Conservation (phyloP, 2,113 vertebrate species). For the Caranx melampygus region DNA sequence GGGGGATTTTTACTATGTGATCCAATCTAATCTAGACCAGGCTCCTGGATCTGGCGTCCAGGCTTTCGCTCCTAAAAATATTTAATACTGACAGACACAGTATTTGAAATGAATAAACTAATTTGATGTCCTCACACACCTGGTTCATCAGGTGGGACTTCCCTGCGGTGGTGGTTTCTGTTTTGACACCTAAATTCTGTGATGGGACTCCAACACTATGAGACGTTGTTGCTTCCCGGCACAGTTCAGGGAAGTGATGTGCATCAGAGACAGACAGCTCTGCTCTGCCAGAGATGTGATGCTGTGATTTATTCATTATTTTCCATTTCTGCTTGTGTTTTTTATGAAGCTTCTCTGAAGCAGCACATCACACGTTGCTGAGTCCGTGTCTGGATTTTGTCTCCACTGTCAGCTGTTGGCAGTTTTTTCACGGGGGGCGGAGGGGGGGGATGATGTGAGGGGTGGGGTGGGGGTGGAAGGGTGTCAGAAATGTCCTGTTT, state of each 20-base stretch:
- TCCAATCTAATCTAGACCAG: neutral
- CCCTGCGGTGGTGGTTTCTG: conserved; percentile 8
- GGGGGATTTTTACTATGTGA: conserved; percentile 1
- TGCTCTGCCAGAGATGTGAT: neutral
- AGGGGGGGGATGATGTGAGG: too few species aligned
- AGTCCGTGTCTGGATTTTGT: conserved; percentile 20
- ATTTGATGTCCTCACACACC: neutral
- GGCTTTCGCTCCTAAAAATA: neutral
- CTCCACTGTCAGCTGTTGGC: conserved; percentile 21
- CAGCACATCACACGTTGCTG: conserved; percentile 18
- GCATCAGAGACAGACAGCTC: conserved; percentile 9
- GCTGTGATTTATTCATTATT: conserved; percentile 45
- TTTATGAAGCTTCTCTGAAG: conserved; percentile 13
- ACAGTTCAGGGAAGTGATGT: conserved; percentile 22
- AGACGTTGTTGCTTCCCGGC: neutral
- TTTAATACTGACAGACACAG: neutral
- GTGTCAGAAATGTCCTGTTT: conserved; percentile 6
- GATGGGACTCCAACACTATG: neutral
- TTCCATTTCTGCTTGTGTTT: conserved; percentile 1
- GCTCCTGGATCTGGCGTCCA: neutral
- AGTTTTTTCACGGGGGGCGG: too few species aligned
- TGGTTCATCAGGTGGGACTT: conserved; percentile 16
- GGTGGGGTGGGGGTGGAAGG: neutral
- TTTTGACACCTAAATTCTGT: conserved; percentile 36
- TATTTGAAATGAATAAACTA: too few species aligned